Evolutionary conservation across 2,888 invertebrate species (phyloP).

Genomic region (Artemia sinica): DNA sequence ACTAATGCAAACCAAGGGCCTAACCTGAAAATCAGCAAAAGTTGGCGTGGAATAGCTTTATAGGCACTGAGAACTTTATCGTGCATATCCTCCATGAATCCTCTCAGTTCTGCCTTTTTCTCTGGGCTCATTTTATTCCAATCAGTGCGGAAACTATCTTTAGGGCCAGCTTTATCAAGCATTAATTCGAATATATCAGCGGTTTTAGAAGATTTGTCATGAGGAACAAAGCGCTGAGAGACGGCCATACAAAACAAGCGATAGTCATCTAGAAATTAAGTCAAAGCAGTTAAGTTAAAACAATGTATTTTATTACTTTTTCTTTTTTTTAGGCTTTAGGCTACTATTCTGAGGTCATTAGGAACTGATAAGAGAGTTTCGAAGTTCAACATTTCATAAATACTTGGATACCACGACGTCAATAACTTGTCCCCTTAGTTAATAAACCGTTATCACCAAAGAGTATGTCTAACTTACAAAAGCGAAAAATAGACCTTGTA

Average conservation of each 20-base stretch:
- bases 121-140: slow-evolving; percentile 27
- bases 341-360: too few relatives aligned
- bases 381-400: too few relatives aligned
- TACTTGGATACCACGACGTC: too few relatives aligned
- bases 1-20: slow-evolving; percentile 33
- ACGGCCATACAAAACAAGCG: slow-evolving; percentile 32
- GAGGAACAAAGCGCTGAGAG: slow-evolving; percentile 29
- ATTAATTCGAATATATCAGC: slow-evolving; percentile 26
- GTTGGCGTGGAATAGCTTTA: slow-evolving; percentile 28
- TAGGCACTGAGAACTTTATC: slow-evolving; percentile 29
- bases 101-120: slow-evolving; percentile 27
- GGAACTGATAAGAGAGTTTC: too few relatives aligned
- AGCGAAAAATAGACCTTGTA: too few relatives aligned
- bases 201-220: slow-evolving; percentile 16
- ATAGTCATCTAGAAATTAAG: slow-evolving; percentile 28
- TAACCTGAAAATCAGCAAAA: slow-evolving; percentile 28
- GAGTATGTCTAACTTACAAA: too few relatives aligned
- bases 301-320: too few relatives aligned
- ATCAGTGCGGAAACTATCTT: slow-evolving; percentile 24
- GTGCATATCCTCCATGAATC: slow-evolving; percentile 27
- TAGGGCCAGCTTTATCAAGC: slow-evolving; percentile 26
- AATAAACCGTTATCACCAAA: too few relatives aligned
- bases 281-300: too few relatives aligned
- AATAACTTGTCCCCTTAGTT: too few relatives aligned
- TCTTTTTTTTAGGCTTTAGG: too few relatives aligned